Percentiles rank a stretch among this genome's conserved stretches.
phyloP scores from a whole-genome alignment of 2,888 invertebrate genomes.

The Sussaba pulchella region DNA sequence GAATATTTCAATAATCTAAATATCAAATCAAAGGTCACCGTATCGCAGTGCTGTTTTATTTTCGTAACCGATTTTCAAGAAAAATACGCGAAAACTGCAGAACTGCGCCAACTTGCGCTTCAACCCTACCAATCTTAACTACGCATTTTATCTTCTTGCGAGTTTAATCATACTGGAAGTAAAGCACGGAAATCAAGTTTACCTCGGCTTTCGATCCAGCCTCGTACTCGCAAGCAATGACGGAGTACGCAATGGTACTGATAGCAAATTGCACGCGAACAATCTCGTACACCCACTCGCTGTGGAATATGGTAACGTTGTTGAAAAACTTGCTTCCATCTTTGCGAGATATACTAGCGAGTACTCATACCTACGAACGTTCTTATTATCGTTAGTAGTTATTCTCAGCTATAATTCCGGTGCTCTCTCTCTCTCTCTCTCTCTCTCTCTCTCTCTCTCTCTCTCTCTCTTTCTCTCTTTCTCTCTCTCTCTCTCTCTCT shows the following conservation, averaged over 20 bases:
- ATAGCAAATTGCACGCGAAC: slow-evolving; percentile 11
- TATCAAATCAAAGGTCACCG: no score
- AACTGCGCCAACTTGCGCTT: neutral
- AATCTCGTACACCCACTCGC: slow-evolving; percentile 34
- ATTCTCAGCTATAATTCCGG: no score
- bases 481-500: no score
- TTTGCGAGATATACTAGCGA: neutral
- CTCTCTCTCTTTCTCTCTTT: no score
- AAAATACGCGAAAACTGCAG: no score
- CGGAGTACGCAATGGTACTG: neutral
- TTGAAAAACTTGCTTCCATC: slow-evolving; percentile 47
- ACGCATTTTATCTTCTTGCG: slow-evolving; percentile 1
- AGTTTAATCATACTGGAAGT: slow-evolving; percentile 29
- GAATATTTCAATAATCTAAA: no score
- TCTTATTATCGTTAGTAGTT: neutral
- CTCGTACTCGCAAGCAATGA: neutral
- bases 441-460: no score
- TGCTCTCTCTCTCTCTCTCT: no score
- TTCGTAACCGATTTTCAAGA: no score
- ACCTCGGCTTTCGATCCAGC: neutral
- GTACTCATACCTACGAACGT: neutral
- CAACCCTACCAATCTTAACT: neutral
- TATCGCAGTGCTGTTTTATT: no score
- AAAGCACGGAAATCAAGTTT: slow-evolving; percentile 41
- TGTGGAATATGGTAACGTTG: slow-evolving; percentile 39